Evolutionary conservation across 2,888 invertebrate species (phyloP).

Genomic region (Julus scandinavius): DNA sequence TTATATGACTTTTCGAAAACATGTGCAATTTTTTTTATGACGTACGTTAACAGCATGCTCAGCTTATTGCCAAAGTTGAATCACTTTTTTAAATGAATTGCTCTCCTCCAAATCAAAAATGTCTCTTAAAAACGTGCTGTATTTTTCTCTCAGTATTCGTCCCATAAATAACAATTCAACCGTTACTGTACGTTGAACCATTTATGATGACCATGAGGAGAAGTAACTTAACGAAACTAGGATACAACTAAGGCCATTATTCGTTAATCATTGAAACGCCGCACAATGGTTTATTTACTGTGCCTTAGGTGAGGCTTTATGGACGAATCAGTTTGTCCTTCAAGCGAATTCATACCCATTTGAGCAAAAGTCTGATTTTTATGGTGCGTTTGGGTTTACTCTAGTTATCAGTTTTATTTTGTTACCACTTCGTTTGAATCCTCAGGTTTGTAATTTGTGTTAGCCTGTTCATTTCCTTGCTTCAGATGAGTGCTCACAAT

Average conservation of each 20-base stretch:
- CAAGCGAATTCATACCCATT: neutral
- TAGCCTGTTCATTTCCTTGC: neutral
- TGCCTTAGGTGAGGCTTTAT: neutral
- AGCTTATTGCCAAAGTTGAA: conserved; percentile 45
- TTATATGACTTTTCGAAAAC: conserved; percentile 45
- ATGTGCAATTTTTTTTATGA: conserved; percentile 41
- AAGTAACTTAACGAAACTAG: neutral
- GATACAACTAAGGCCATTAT: neutral
- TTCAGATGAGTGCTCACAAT: neutral
- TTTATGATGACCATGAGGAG: neutral
- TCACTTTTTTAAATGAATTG: conserved; percentile 45
- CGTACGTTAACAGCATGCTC: conserved; percentile 38
- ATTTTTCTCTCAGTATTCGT: neutral
- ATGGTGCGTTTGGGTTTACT: neutral
- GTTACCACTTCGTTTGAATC: neutral
- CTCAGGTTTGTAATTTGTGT: neutral
- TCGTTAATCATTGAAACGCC: neutral
- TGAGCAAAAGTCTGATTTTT: neutral
- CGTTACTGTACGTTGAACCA: neutral
- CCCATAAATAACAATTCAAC: neutral
- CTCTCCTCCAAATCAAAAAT: conserved; percentile 32
- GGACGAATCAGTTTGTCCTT: neutral
- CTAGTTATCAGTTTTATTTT: neutral
- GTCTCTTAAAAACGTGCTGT: neutral
- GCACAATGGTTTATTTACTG: neutral